Evolutionary conservation across 2,888 invertebrate genomes (phyloP), one percentile per base, ranked within the genome.

Genomic region (Tortricodes alternella): DNA sequence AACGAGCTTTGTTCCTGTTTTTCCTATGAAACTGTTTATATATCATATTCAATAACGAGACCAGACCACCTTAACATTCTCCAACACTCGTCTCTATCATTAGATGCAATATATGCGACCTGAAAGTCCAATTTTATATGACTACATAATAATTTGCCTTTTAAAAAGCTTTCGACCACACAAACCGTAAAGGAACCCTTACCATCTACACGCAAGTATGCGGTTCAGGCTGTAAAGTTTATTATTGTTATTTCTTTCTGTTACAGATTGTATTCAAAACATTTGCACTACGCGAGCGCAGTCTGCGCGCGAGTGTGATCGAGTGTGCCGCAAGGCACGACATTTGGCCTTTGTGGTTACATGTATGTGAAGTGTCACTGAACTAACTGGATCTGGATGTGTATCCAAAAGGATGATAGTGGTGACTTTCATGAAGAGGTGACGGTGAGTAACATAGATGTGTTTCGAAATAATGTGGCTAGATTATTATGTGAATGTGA

Each of bases 181-280:
- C 60, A 44, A 63, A 58, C 58, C 49, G 48, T 60, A 38, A 51
- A 50, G 59, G 67, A 67, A 70, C 72, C 70, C 71, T 68, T 52
- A 52, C 62, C 56, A 66, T 56, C 64, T 63, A 58, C 59, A 73
- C 64, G 77, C 67, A 76, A 77, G 76, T 66, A 71, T 62, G 68
- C 63, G 66, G 71, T 65, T 65, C 68, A 66, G 67, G 69, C 68
- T 67, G 70, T 71, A 61, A 70, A 80, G 81, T 85, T 88, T 88
- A 88, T 85, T 89, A 89, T 89, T 89, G 82, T 87, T 88, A 84
- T 89, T 88, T 84, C 74, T 84, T 82, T 85, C 81, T 83, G 81
- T 87, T 89, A 80, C 89, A 90, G 89, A 86, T 85, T 85, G 89
- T 88, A 86, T 89, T 85, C 83, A 88, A 88, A 89, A 89, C 89